Evolutionary conservation across 2,888 invertebrate genomes (phyloP).

Genomic region (Disparrhopalites patrizii): DNA sequence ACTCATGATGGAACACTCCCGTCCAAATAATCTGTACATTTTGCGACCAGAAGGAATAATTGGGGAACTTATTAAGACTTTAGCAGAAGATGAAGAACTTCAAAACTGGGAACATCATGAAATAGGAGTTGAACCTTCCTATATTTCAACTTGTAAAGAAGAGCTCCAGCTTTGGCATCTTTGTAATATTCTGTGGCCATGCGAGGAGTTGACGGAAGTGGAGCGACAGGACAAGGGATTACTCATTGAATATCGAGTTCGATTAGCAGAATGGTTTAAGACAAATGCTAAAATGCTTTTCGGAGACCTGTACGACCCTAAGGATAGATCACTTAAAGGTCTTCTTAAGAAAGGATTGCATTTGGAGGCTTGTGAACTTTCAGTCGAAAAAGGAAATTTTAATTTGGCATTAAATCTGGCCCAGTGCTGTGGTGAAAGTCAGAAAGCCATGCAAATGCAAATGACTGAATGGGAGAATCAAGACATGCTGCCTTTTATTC

Average conservation of each 20-base stretch:
- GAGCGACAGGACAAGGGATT: constrained; percentile 30
- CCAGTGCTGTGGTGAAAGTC: constrained; percentile 18
- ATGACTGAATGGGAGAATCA: constrained; percentile 30
- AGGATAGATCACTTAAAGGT: constrained; percentile 33
- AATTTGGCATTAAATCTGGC: constrained; percentile 34
- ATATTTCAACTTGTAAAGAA: constrained; percentile 10
- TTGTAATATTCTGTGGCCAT: constrained; percentile 73
- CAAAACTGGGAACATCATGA: not conserved
- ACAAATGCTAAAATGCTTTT: constrained; percentile 37
- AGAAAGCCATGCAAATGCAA: constrained; percentile 20
- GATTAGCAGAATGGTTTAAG: constrained; percentile 38
- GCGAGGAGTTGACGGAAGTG: constrained; percentile 11
- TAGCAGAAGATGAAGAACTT: constrained; percentile 5
- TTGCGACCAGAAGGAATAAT: constrained; percentile 21
- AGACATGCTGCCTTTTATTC: constrained; percentile 34
- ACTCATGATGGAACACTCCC: constrained; percentile 11
- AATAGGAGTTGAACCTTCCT: not conserved
- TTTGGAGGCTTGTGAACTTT: constrained; percentile 36
- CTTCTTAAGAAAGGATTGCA: constrained; percentile 39
- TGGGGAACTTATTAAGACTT: constrained; percentile 20
- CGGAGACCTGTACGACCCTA: constrained; percentile 27
- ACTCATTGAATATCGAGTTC: constrained; percentile 33
- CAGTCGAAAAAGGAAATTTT: constrained; percentile 34
- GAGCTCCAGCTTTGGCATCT: constrained; percentile 60
- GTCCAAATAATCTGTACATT: constrained; percentile 11